Percentiles rank a stretch among this genome's conserved stretches.
phyloP scores from a whole-genome alignment of 2,888 invertebrate species.

The Branchellion lobata region DNA sequence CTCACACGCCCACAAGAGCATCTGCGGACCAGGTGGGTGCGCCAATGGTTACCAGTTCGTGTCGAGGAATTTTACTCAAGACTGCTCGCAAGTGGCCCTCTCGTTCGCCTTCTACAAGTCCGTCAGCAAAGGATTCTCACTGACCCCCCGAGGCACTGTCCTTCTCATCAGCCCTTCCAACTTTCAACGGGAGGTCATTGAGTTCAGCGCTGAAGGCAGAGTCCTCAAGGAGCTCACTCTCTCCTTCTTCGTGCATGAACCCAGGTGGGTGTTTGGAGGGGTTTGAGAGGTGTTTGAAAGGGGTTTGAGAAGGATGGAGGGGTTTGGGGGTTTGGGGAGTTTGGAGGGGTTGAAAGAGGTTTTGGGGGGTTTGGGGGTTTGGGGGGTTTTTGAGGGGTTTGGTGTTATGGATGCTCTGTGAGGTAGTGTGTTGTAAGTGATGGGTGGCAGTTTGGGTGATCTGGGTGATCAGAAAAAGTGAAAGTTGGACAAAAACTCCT shows the following conservation, averaged over 20 bases:
- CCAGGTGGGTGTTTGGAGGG: conserved; percentile 6
- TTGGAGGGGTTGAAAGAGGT: conserved; percentile 9
- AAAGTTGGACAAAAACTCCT: too few species aligned
- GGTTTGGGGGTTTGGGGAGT: too few species aligned
- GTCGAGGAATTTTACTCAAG: conserved; percentile 6
- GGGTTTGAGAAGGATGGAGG: not conserved
- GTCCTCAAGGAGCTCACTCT: conserved; percentile 35
- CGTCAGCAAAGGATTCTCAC: conserved; percentile 39
- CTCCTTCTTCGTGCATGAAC: conserved; percentile 36
- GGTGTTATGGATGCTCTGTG: not conserved
- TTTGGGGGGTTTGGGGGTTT: not conserved
- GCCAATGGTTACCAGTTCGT: conserved; percentile 29
- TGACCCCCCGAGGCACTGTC: conserved; percentile 34
- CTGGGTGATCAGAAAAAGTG: too few species aligned
- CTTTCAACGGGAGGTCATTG: conserved; percentile 41
- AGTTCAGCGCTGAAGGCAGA: conserved; percentile 36
- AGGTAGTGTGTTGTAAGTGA: too few species aligned
- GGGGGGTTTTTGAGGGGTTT: not conserved
- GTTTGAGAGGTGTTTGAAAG: too few species aligned
- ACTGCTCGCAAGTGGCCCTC: conserved; percentile 38
- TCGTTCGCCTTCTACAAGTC: conserved; percentile 39
- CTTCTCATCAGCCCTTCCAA: conserved; percentile 39
- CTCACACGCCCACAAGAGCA: too few species aligned
- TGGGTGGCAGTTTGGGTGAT: too few species aligned
- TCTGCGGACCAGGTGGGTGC: conserved; percentile 30